phyloP scores from a whole-genome alignment of 1,140 invertebrate genomes.

The Caenorhabditis brenneri region DNA sequence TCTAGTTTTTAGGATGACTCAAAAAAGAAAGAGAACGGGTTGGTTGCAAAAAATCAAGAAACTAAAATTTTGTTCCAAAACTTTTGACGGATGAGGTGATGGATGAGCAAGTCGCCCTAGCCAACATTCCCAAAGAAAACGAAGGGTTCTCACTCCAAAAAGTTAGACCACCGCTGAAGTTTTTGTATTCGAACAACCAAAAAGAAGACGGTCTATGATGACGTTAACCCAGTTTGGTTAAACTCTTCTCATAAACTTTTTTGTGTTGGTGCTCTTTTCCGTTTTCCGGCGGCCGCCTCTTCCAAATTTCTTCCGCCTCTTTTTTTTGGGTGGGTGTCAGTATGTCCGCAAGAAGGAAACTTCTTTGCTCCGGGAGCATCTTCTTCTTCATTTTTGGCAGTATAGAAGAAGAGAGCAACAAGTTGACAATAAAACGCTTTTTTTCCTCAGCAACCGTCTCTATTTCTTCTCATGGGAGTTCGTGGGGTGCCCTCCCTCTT shows the following conservation, averaged over 20 bases:
- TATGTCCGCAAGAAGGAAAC: constrained; percentile 9
- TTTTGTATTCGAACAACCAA: not conserved
- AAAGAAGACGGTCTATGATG: not conserved
- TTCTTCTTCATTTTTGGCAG: constrained; percentile 28
- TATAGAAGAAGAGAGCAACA: not conserved
- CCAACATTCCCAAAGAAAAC: not conserved
- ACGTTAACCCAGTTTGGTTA: constrained; percentile 11
- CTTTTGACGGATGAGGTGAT: constrained; percentile 26
- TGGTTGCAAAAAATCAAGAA: not conserved
- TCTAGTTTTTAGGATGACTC: not conserved
- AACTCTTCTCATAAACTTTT: constrained; percentile 17
- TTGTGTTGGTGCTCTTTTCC: not conserved
- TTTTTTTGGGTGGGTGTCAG: constrained; percentile 34
- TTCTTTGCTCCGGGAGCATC: constrained; percentile 27
- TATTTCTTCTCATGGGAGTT: constrained; percentile 14
- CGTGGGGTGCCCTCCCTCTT: no score
- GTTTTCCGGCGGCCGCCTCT: constrained; percentile 16
- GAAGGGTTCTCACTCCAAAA: not conserved
- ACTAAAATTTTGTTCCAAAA: not conserved
- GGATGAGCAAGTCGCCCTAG: constrained; percentile 4
- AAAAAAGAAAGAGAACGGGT: not conserved
- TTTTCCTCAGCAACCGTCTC: constrained; percentile 19
- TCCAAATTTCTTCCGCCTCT: not conserved
- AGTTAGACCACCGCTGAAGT: no score
- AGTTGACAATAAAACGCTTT: constrained; percentile 38